Evolutionary conservation across 2,797 vertebrate genomes (phyloP).

Genomic region (Neosilurus mollespiculum): DNA sequence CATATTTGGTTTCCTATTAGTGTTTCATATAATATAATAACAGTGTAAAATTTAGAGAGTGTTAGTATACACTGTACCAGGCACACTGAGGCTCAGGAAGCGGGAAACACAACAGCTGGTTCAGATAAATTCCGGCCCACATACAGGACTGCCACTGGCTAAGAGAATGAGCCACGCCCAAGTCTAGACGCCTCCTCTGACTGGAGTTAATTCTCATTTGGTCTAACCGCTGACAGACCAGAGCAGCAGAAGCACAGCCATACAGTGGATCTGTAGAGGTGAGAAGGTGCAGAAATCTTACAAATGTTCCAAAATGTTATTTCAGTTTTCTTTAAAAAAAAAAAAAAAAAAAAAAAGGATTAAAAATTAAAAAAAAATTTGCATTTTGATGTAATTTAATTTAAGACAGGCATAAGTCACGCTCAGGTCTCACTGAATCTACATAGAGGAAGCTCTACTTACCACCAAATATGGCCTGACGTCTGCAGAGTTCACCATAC

Average conservation of each 20-base stretch:
- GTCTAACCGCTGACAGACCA: slow-evolving; percentile 58
- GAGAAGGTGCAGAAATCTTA: slow-evolving; percentile 3
- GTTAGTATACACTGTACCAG: slow-evolving; percentile 71
- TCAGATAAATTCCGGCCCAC: slow-evolving; percentile 83
- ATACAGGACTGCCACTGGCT: slow-evolving; percentile 96
- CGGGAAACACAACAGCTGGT: slow-evolving; percentile 83
- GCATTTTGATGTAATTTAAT: too few species aligned
- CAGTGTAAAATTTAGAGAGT: neutral
- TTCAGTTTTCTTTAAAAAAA: neutral
- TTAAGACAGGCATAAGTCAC: neutral
- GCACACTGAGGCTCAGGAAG: slow-evolving; percentile 79
- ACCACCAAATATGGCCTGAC: slow-evolving; percentile 50
- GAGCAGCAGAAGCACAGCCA: slow-evolving; percentile 60
- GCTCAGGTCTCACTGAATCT: neutral
- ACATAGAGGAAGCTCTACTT: neutral
- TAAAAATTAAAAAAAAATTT: too few species aligned
- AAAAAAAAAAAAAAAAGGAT: too few species aligned
- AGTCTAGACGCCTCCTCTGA: slow-evolving; percentile 69
- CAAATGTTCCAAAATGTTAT: neutral
- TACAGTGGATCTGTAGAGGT: slow-evolving; percentile 53
- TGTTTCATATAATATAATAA: neutral
- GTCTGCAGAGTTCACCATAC: slow-evolving; percentile 76
- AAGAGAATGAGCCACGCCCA: slow-evolving; percentile 80
- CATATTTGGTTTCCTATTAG: too few species aligned
- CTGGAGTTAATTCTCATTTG: slow-evolving; percentile 60